Evolutionary conservation across 2,797 vertebrate genomes (phyloP), one percentile per base, ranked within the genome.

Genomic region (Microctenopoma steveboyesi): DNA sequence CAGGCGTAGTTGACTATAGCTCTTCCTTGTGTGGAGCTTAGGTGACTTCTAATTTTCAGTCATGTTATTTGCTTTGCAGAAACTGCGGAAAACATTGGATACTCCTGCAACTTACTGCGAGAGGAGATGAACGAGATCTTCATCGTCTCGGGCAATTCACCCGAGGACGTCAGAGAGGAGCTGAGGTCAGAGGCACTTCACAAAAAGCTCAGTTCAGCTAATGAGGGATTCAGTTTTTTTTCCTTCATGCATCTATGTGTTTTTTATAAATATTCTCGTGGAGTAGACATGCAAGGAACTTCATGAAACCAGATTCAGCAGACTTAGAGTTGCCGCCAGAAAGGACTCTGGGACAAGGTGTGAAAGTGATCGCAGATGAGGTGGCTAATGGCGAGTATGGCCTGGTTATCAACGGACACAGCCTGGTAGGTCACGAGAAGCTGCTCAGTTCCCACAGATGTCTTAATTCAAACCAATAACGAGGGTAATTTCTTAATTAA

Each of bases 31-130:
- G 30, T 6, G 30, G 5, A 6, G 30, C 5, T 33, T 33, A 33
- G 30, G 5, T 33, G 30, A 33, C 7, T 33, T 33, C 1, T 33
- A 33, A 6, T 33, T 33, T 33, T 5, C 12, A 42, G 10, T 14
- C 3, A 42, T 14, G 13, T 42, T 0, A 5, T 74, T 46, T 72
- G 9, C 62, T 50, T 65, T 37, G 16, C 89, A 99, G 98, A 99
- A 90, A 99, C 98, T 0, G 98, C 98, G 25, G 94, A 97, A 81
- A 99, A 99, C 91, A 96, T 98, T 0, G 96, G 96, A 5, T 99
- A 98, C 81, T 95, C 97, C 0, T 98, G 96, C 90, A 96, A 96
- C 84, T 81, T 99, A 78, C 92, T 99, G 60, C 86, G 93, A 0
- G 96, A 99, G 52, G 96, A 96, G 79, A 98, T 99, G 98, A 94